Base-by-base conservation (phyloP, 1,140 invertebrate genomes). In the Orussus abietinus region DNA sequence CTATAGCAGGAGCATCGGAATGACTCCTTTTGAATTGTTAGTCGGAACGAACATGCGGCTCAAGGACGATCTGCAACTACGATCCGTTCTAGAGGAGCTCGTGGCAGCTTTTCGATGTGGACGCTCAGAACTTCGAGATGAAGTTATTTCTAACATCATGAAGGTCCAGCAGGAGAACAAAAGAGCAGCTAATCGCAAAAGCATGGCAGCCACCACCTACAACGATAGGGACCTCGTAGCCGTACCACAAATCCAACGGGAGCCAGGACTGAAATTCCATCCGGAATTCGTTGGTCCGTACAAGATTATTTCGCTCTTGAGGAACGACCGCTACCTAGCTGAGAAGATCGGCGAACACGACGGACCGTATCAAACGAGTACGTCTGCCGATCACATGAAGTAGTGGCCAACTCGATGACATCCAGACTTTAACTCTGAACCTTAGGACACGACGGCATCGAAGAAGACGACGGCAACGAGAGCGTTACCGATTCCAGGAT, bases 111-210 rank as follows among this genome's bases (percentile, higher is more conserved):
- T 1, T 12, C 6, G 14, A 12, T 7, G 6, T 6, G 13, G 6
- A 9, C 30, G 30, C 10, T 9, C 9, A 9, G 6, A 32, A 13
- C 30, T 32, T n/a, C 9, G 30, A 42, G 15, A 47, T 13, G 43
- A 52, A 6, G 49, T 51, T 2, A 59, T 51, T 32, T 32, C 44
- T 34, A 50, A 56, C 29, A 62, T 66, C 10, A 10, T 35, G 12
- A 51, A 49, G 18, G 34, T 57, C 5, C 63, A 64, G 37, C 53
- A 61, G 31, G 54, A 64, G 51, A 63, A 66, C 43, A 49, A 17
- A 29, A 50, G 47, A 28, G 45, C 10, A 4, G 62, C 35, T 44
- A 60, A 66, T 25, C 42, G 33, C 18, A 52, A 38, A 28, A 30
- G 49, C 15, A 52, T 49, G 28, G 38, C 45, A 29, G 49, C 45